Percentiles rank a stretch among this genome's conserved stretches.
Conservation (phyloP, 2,797 vertebrate species). For the Arrhamphus sclerolepis region DNA sequence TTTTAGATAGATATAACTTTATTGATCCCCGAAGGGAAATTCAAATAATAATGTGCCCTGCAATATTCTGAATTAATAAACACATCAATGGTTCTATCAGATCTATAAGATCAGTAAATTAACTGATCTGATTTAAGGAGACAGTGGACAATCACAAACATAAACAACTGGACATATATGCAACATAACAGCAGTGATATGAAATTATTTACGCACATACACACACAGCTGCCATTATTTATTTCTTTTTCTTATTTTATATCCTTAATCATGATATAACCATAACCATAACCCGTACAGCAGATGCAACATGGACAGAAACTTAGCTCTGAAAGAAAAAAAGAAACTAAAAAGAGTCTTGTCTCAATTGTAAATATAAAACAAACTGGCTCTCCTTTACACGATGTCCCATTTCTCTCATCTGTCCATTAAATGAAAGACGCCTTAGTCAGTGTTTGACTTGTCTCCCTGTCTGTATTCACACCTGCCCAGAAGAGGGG, state of each 20-base stretch:
- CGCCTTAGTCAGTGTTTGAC: slow-evolving; percentile 30
- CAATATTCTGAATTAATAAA: no score
- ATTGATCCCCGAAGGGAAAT: no score
- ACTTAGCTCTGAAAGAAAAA: not conserved
- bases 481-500: slow-evolving; percentile 39
- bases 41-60: no score
- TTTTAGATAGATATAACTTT: no score
- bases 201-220: no score
- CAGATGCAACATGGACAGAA: not conserved
- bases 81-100: no score
- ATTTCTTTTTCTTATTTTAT: not conserved
- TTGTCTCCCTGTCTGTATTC: slow-evolving; percentile 23
- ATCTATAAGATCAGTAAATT: no score
- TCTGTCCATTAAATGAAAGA: slow-evolving; percentile 48
- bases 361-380: slow-evolving; percentile 13
- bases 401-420: slow-evolving; percentile 25
- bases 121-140: no score
- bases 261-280: not conserved
- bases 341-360: not conserved
- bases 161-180: no score
- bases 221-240: no score
- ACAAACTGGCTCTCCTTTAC: slow-evolving; percentile 53
- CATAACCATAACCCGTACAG: not conserved
- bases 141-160: no score
- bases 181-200: no score